phyloP scores from a whole-genome alignment of 2,113 vertebrate genomes.

The Chloropsis hardwickii region DNA sequence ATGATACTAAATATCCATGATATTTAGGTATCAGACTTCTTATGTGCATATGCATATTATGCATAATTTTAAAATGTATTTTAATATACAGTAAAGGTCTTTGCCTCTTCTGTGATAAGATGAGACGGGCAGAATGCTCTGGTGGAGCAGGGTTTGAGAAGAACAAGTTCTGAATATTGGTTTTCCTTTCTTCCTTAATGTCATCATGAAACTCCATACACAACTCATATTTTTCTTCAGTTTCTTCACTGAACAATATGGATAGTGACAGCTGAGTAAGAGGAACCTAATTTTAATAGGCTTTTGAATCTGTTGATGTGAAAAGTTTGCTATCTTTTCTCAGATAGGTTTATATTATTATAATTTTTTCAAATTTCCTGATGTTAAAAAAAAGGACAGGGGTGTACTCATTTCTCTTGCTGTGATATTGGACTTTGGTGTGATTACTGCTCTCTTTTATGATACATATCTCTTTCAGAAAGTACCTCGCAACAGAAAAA shows the following conservation, averaged over 20 bases:
- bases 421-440: background rate
- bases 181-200: background rate
- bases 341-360: background rate
- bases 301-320: background rate
- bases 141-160: background rate
- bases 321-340: background rate
- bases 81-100: background rate
- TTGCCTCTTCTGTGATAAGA: background rate
- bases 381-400: background rate
- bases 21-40: background rate
- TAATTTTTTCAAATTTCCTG: background rate
- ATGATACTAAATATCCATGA: background rate
- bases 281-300: background rate
- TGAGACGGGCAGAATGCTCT: background rate
- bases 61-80: background rate
- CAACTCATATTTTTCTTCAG: background rate
- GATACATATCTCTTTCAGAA: background rate
- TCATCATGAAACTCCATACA: background rate
- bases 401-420: accelerated
- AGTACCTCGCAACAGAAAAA: background rate
- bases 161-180: background rate
- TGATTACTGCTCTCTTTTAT: background rate
- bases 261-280: background rate
- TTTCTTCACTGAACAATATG: background rate
- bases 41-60: no score